These are phyloP conservation scores for Atta colombica DNA, from an alignment of 1,140 invertebrate species.

Conservation along the genomic window DNA sequence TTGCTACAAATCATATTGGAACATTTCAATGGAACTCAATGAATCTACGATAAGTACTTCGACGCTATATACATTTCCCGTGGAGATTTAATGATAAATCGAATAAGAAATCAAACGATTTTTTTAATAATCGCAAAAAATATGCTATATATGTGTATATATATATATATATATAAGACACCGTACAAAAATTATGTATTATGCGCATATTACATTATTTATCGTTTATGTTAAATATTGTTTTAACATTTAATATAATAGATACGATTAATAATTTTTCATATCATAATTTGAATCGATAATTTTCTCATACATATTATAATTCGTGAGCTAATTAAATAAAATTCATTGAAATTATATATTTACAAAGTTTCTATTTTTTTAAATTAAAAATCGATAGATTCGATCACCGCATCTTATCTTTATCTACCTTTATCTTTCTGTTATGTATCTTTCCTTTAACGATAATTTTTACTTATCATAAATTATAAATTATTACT, in stretches of 20 bases:
- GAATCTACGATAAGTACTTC: slow-evolving; percentile 26
- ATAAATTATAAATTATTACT: not conserved
- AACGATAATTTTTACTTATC: not conserved
- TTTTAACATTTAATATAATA: slow-evolving; percentile 8
- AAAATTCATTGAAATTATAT: slow-evolving; percentile 1
- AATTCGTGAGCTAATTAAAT: not conserved
- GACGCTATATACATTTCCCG: slow-evolving; percentile 8
- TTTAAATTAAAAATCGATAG: not conserved
- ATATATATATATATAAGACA: not conserved
- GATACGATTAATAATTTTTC: slow-evolving; percentile 8
- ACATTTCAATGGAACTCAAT: slow-evolving; percentile 42
- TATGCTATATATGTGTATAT: not conserved
- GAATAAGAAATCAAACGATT: not conserved
- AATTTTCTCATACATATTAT: slow-evolving; percentile 11
- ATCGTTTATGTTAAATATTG: not conserved
- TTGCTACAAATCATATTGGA: slow-evolving; percentile 47
- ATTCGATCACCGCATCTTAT: not conserved
- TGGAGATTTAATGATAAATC: not conserved
- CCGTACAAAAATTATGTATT: not conserved
- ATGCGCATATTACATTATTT: no score
- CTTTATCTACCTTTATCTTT: no score
- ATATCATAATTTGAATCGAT: slow-evolving; percentile 15
- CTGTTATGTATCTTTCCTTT: not conserved
- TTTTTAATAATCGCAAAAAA: slow-evolving; percentile 16
- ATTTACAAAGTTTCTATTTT: not conserved